Percentiles rank a stretch among this genome's conserved stretches.
Conservation (phyloP, 1,140 invertebrate species). For the Papilio machaon region DNA sequence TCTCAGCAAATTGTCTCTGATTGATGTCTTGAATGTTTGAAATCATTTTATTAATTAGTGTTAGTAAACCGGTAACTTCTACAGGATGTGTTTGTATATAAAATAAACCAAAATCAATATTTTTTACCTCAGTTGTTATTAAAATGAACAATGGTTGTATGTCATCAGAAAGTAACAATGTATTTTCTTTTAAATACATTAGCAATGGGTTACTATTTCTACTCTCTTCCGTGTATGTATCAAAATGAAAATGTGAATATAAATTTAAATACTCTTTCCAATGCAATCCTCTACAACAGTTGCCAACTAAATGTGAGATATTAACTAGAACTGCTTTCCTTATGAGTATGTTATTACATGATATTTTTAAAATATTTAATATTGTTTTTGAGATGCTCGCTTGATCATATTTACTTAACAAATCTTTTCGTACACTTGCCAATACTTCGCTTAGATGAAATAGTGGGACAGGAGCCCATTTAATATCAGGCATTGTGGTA, state of each 20-base stretch:
- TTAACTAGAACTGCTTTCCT: conserved; percentile 64
- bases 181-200: conserved; percentile 45
- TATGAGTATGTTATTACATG: conserved; percentile 67
- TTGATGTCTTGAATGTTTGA: conserved; percentile 53
- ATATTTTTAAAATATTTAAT: conserved; percentile 61
- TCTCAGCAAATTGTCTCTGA: conserved; percentile 60
- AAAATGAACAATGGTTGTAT: conserved; percentile 50
- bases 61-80: conserved; percentile 47
- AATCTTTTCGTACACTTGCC: conserved; percentile 40
- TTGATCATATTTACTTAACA: conserved; percentile 39
- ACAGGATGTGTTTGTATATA: conserved; percentile 55
- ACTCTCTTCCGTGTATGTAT: conserved; percentile 30
- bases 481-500: conserved; percentile 55
- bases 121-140: conserved; percentile 44
- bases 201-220: conserved; percentile 49
- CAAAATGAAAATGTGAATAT: conserved; percentile 44
- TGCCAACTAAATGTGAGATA: conserved; percentile 60
- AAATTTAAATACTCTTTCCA: conserved; percentile 55
- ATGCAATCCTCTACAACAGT: conserved; percentile 52
- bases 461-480: conserved; percentile 72
- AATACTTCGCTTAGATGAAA: conserved; percentile 60
- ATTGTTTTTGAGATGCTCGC: conserved; percentile 45
- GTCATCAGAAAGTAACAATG: conserved; percentile 47
- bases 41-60: conserved; percentile 55
- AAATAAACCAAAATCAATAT: conserved; percentile 62